A percentile compares a stretch with the other conserved stretches of the same genome.
These are phyloP conservation scores for Aphidius gifuensis DNA, from an alignment of 1,140 invertebrate species.

Conservation along the genomic window DNA sequence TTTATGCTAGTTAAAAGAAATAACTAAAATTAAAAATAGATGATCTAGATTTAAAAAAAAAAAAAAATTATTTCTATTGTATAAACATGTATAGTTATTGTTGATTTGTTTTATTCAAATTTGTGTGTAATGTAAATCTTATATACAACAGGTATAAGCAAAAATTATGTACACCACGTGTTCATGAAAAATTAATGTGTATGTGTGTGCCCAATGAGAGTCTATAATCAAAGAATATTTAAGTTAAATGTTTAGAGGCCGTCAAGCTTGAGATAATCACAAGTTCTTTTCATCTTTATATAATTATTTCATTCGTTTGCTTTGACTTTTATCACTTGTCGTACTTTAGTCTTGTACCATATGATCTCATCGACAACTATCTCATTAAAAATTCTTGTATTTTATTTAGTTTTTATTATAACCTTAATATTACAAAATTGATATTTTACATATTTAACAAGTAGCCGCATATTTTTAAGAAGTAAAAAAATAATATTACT, in stretches of 20 bases:
- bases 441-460: too few species aligned
- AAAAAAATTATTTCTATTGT: too few species aligned
- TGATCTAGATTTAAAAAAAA: too few species aligned
- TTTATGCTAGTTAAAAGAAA: too few species aligned
- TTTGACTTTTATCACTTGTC: not conserved
- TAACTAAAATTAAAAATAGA: too few species aligned
- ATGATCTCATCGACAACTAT: too few species aligned
- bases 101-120: not conserved
- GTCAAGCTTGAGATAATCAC: slow-evolving; percentile 1
- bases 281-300: slow-evolving; percentile 1
- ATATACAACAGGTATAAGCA: not conserved
- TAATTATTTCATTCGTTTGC: not conserved
- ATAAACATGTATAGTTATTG: too few species aligned
- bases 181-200: not conserved
- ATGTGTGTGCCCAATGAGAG: slow-evolving; percentile 11
- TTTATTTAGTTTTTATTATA: too few species aligned
- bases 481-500: too few species aligned
- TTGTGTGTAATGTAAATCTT: not conserved
- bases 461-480: too few species aligned
- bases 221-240: slow-evolving; percentile 17
- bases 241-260: slow-evolving; percentile 9
- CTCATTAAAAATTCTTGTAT: too few species aligned
- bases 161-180: slow-evolving; percentile 14
- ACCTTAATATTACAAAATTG: too few species aligned
- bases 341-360: not conserved